Evolutionary conservation across 2,113 vertebrate species (phyloP).

Genomic region (Mystacornis crossleyi): DNA sequence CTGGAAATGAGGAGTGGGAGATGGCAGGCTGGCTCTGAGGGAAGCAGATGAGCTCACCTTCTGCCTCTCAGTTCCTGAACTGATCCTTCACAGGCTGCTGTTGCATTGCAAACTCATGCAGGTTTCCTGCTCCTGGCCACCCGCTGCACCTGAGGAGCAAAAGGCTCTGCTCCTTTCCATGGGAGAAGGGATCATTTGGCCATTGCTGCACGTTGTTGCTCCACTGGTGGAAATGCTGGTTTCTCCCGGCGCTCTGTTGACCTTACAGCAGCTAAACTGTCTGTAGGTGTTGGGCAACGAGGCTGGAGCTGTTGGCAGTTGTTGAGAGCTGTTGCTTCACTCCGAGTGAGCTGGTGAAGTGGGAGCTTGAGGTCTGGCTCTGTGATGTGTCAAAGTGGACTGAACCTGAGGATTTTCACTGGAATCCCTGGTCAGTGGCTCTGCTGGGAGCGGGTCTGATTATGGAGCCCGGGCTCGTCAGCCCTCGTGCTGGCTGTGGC

Average conservation of each 20-base stretch:
- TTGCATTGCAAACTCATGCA: rapidly evolving
- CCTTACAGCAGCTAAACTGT: not conserved
- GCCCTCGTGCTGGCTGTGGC: rapidly evolving
- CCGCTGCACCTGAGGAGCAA: rapidly evolving
- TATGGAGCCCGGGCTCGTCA: not conserved
- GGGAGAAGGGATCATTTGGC: not conserved
- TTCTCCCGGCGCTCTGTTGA: not conserved
- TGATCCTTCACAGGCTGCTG: not conserved
- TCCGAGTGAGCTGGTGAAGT: not conserved
- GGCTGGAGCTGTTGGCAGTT: not conserved
- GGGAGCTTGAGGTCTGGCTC: not conserved
- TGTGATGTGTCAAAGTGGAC: not conserved
- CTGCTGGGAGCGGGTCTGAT: not conserved
- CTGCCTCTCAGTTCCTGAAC: not conserved
- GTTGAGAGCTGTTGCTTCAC: not conserved
- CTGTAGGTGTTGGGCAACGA: not conserved
- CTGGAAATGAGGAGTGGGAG: not conserved
- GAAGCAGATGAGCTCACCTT: not conserved
- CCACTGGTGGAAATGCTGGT: not conserved
- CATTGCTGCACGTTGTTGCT: not conserved
- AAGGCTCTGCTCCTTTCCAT: not conserved
- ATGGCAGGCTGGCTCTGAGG: not conserved
- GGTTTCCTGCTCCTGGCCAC: not conserved
- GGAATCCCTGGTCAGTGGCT: not conserved
- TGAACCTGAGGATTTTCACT: not conserved